Evolutionary conservation across 2,797 vertebrate genomes (phyloP).

Genomic region (Apodemus agrarius): DNA sequence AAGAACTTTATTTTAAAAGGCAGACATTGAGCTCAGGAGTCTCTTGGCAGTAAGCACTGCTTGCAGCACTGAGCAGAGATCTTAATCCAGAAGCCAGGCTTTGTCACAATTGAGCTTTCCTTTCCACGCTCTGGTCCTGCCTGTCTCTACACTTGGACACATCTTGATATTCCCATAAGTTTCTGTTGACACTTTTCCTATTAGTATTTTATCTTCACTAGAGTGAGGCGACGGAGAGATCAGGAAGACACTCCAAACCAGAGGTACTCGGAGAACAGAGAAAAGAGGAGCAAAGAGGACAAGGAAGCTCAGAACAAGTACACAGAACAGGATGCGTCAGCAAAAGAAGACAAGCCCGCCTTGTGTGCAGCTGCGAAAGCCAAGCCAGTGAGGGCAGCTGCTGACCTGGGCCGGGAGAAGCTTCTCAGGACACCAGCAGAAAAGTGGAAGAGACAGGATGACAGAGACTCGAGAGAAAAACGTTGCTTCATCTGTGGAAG

Average conservation of each 20-base stretch:
- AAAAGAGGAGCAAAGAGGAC: slow-evolving; percentile 87
- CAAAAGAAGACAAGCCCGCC: slow-evolving; percentile 82
- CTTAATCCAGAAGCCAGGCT: not conserved
- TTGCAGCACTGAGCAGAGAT: not conserved
- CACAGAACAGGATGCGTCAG: slow-evolving; percentile 80
- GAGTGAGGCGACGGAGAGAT: slow-evolving; percentile 89
- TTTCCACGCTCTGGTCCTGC: not conserved
- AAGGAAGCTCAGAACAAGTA: slow-evolving; percentile 84
- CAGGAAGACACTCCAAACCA: slow-evolving; percentile 86
- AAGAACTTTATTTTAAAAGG: not conserved
- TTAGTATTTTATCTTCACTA: slow-evolving; percentile 72
- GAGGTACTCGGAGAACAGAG: slow-evolving; percentile 85
- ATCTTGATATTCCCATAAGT: slow-evolving; percentile 22
- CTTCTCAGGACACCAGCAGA: slow-evolving; percentile 86
- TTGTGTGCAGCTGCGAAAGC: slow-evolving; percentile 78
- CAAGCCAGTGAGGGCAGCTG: slow-evolving; percentile 72
- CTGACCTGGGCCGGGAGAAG: slow-evolving; percentile 88
- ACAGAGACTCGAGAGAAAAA: slow-evolving; percentile 89
- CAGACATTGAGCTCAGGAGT: not conserved
- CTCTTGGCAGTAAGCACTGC: not conserved
- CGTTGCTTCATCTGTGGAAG: slow-evolving; percentile 96
- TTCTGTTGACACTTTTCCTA: slow-evolving; percentile 51
- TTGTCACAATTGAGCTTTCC: slow-evolving; percentile 30
- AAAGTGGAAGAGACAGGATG: slow-evolving; percentile 91
- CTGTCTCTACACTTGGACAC: not conserved